phyloP scores from a whole-genome alignment of 2,113 vertebrate genomes.

The Mesocricetus auratus region DNA sequence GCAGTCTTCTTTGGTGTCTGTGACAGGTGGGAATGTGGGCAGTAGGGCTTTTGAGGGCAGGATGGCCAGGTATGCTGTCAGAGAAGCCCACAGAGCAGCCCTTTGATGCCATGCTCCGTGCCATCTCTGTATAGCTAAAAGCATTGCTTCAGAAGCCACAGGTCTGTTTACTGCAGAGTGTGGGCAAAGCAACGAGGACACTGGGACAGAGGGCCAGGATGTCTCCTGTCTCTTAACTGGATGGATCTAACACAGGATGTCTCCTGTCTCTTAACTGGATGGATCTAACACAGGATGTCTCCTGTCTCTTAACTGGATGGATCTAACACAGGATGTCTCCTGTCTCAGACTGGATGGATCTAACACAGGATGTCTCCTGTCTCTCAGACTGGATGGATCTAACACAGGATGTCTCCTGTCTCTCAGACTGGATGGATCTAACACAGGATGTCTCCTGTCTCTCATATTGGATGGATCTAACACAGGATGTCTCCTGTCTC shows the following conservation, averaged over 20 bases:
- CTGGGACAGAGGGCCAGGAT: background rate
- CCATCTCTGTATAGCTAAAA: background rate
- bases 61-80: background rate
- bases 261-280: background rate
- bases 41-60: background rate
- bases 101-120: background rate
- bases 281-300: background rate
- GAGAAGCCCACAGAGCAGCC: background rate
- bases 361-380: rapidly evolving
- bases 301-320: background rate
- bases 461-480: background rate
- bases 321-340: rapidly evolving
- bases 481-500: rapidly evolving
- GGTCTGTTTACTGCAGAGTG: background rate
- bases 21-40: background rate
- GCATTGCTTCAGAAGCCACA: background rate
- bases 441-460: rapidly evolving
- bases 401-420: rapidly evolving
- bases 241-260: background rate
- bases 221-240: background rate
- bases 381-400: background rate
- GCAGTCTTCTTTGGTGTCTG: background rate
- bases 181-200: background rate
- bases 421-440: background rate
- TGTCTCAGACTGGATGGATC: background rate